Evolutionary conservation across 2,113 vertebrate species (phyloP).

Genomic region (Oxyruncus cristatus): DNA sequence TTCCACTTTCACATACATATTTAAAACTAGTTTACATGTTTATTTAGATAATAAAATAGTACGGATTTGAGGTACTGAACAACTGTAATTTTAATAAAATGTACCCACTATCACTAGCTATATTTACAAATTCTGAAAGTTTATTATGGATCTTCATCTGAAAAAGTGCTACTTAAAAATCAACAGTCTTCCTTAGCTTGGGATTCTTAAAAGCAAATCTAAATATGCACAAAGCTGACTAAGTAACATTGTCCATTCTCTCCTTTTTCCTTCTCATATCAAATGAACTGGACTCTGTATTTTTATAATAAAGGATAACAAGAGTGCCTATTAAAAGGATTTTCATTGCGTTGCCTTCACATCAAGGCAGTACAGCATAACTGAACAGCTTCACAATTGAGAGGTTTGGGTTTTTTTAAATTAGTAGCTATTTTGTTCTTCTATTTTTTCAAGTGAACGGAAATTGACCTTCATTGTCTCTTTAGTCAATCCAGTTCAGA

Average conservation of each 20-base stretch:
- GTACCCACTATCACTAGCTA: not conserved
- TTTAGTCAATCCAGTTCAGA: constrained; percentile 60
- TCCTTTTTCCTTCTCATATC: not conserved
- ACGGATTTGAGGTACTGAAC: not conserved
- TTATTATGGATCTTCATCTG: not conserved
- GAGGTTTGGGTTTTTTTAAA: not conserved
- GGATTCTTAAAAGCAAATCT: not conserved
- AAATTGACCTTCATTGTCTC: constrained; percentile 65
- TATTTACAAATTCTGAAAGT: not conserved
- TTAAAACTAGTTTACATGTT: not conserved
- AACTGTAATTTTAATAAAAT: not conserved
- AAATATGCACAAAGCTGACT: not conserved
- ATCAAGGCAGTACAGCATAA: constrained; percentile 32
- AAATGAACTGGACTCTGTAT: not conserved
- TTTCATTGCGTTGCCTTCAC: constrained; percentile 41
- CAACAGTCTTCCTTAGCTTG: not conserved
- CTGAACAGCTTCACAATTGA: constrained; percentile 3
- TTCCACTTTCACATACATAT: not conserved
- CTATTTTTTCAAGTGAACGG: constrained; percentile 54
- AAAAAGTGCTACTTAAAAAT: not conserved
- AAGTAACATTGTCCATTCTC: not conserved
- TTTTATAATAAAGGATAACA: constrained; percentile 21
- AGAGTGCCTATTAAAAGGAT: constrained; percentile 40
- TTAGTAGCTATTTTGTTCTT: constrained; percentile 25
- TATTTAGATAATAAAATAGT: not conserved